phyloP scores from a whole-genome alignment of 2,888 invertebrate genomes.

The Agrotis exclamationis region DNA sequence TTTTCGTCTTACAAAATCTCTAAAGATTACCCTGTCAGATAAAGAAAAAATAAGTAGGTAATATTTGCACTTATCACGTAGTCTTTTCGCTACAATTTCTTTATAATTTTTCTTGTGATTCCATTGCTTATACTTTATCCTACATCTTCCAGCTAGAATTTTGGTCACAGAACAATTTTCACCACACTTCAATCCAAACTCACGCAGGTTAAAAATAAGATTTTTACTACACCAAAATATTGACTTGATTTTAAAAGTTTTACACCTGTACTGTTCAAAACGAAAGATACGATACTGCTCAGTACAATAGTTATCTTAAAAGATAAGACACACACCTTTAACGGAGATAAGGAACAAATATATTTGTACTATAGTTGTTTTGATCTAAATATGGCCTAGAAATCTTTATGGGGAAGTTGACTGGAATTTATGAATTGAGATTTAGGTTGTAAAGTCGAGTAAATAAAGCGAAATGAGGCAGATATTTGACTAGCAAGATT shows the following conservation, averaged over 20 bases:
- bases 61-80: conserved; percentile 35
- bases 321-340: conserved; percentile 79
- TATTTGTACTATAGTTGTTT: conserved; percentile 63
- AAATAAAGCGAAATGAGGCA: neutral
- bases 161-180: no score
- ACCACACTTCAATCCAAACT: neutral
- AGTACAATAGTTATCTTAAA: conserved; percentile 66
- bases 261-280: conserved; percentile 29
- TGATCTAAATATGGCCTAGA: conserved; percentile 64
- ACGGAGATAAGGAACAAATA: conserved; percentile 76
- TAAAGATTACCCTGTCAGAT: conserved; percentile 38
- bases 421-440: conserved; percentile 26
- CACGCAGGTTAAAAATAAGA: neutral
- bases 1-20: neutral
- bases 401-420: conserved; percentile 53
- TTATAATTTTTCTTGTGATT: neutral
- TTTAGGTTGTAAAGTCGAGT: neutral
- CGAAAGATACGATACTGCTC: conserved; percentile 40
- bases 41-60: conserved; percentile 40
- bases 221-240: conserved; percentile 43
- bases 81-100: neutral
- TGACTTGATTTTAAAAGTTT: conserved; percentile 15
- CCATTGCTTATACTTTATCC: neutral
- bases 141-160: neutral
- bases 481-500: neutral